Percentiles rank a stretch among this genome's conserved stretches.
These are phyloP conservation scores for Spodoptera frugiperda DNA, from an alignment of 1,140 invertebrate species.

Conservation along the genomic window DNA sequence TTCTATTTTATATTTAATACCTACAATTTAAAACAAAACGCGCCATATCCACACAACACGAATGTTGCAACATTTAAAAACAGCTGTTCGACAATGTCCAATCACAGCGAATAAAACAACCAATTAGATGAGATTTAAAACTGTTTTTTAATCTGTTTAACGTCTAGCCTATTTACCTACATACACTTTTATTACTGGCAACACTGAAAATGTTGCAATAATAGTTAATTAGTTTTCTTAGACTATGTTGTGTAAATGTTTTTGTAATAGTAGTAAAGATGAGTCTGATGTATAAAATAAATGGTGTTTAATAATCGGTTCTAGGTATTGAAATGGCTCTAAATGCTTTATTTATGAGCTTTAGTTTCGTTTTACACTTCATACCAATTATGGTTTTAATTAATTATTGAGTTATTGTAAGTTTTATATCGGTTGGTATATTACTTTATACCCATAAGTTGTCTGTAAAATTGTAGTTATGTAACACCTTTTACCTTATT, in stretches of 20 bases:
- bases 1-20: too few species aligned
- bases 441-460: too few species aligned
- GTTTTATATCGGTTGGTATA: too few species aligned
- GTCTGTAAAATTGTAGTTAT: too few species aligned
- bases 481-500: too few species aligned
- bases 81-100: conserved; percentile 47
- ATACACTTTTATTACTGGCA: neutral
- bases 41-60: conserved; percentile 39
- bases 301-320: neutral
- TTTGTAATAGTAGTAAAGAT: conserved; percentile 10
- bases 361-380: neutral
- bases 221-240: conserved; percentile 2
- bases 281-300: neutral
- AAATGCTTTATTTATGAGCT: neutral
- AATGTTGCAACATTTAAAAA: conserved; percentile 24
- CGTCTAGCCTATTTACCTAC: conserved; percentile 47
- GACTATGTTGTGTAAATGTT: neutral
- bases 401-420: too few species aligned
- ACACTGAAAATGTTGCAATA: conserved; percentile 7
- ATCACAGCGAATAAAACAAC: conserved; percentile 48
- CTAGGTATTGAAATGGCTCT: conserved; percentile 4
- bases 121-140: conserved; percentile 39
- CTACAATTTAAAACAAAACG: too few species aligned
- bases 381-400: neutral
- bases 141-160: conserved; percentile 17